Base-by-base conservation (phyloP, 2,888 invertebrate species). In the Agonopterix subpropinquella region DNA sequence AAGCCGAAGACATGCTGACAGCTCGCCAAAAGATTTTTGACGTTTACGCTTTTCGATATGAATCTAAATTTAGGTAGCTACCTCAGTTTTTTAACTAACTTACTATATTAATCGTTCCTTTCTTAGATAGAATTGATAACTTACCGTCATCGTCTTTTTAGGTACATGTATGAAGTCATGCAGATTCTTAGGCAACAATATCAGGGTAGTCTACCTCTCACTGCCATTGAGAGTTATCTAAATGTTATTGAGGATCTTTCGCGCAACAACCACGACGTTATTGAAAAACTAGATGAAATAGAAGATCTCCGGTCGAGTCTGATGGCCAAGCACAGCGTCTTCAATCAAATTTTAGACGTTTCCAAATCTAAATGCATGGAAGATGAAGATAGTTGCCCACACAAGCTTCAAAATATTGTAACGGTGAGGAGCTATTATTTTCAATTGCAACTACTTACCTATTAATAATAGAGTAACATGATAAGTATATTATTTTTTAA, bases 171-270 rank as follows among this genome's bases (percentile, higher is more conserved):
- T 51, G 77, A 84, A 59, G 64, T 84, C 39, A 62, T 88, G 63
- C 78, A 84, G 64, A 62, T 66, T 11, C 58, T 89, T 8, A 69
- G 85, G 47, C 73, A 80, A 49, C 87, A 89, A 58, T 89, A 89
- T 59, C 80, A 85, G 54, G 86, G 88, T 15, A 64, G 76, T 54
- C 41, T 88, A 49, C 89, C 89, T 3, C 51, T 82, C 4, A 61
- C 67, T 36, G 77, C 81, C 1, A 53, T 83, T 11, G 88, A 89
- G 67, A 79, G 73, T 48, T 84, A 80, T 64, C 47, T 80, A 1
- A 76, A 77, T 46, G 73, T 67, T 55, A 53, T 75, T 10, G 76
- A 80, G 70, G 80, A 84, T 48, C 42, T 77, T 36, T 63, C 65
- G 42, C 69, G 73, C 10, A 81, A 80, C 64, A 72, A 70, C 18